A percentile compares a stretch with the other conserved stretches of the same genome.
These are phyloP conservation scores for Colinus virginianus DNA, from an alignment of 2,113 vertebrate genomes.

Conservation along the genomic window DNA sequence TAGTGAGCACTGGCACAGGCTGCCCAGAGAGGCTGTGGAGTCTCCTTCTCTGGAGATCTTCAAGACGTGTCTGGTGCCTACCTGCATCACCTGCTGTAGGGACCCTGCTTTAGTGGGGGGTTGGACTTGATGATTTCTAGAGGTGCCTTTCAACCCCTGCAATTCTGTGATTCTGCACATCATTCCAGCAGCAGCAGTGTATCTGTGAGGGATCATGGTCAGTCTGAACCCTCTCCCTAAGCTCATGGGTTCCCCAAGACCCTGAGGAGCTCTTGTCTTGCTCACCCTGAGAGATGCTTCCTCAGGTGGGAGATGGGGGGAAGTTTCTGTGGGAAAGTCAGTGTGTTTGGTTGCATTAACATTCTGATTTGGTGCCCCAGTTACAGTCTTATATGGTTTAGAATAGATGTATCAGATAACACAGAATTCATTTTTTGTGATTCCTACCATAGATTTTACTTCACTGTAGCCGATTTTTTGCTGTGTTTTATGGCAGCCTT, in stretches of 20 bases:
- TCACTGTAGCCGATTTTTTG: background rate
- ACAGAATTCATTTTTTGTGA: background rate
- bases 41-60: too few species aligned
- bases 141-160: too few species aligned
- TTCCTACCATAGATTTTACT: background rate
- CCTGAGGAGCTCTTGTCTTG: background rate
- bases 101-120: too few species aligned
- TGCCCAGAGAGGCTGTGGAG: too few species aligned
- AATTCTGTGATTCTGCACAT: background rate
- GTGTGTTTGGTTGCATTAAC: background rate
- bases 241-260: background rate
- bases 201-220: rapidly evolving
- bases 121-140: too few species aligned
- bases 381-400: background rate
- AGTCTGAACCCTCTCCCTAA: background rate
- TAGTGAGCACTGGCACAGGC: background rate
- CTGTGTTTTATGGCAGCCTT: background rate
- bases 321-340: background rate
- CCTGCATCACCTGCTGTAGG: too few species aligned
- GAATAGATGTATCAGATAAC: background rate
- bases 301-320: background rate
- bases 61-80: too few species aligned
- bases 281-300: background rate
- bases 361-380: background rate
- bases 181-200: background rate